Percentiles rank a stretch among this genome's conserved stretches.
Evolutionary conservation across 2,888 invertebrate species (phyloP).

Genomic region (Andrena fulva): DNA sequence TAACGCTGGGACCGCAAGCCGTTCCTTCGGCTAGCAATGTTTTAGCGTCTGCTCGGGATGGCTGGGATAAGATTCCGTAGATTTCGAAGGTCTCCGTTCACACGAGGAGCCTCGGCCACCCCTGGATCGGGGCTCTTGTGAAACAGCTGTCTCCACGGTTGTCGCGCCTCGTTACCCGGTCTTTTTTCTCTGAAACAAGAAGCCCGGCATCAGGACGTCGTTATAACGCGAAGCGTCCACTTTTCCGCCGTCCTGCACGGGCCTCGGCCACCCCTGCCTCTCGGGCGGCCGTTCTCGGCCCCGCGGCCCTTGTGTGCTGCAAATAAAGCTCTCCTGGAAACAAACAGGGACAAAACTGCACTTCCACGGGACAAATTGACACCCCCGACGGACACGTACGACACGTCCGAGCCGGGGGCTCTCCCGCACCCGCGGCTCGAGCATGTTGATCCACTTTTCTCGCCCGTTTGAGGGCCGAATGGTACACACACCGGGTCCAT

Average conservation of each 20-base stretch:
- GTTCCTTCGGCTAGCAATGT: background rate
- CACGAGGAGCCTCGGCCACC: slow-evolving; percentile 10
- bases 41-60: background rate
- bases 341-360: slow-evolving; percentile 77
- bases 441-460: slow-evolving; percentile 65
- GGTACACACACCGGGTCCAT: slow-evolving; percentile 3
- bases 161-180: slow-evolving; percentile 69
- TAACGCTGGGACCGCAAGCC: background rate
- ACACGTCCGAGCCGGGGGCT: slow-evolving; percentile 41
- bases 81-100: background rate
- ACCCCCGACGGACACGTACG: slow-evolving; percentile 70
- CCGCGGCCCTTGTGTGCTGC: slow-evolving; percentile 77
- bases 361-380: slow-evolving; percentile 78
- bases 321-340: slow-evolving; percentile 80
- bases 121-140: slow-evolving; percentile 57
- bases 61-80: background rate
- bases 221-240: slow-evolving; percentile 77
- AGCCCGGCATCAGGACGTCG: slow-evolving; percentile 80
- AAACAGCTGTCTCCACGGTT: slow-evolving; percentile 65
- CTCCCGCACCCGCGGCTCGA: slow-evolving; percentile 56
- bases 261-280: slow-evolving; percentile 32
- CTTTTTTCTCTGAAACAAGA: slow-evolving; percentile 81
- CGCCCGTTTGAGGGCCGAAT: slow-evolving; percentile 51
- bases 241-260: slow-evolving; percentile 63
- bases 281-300: slow-evolving; percentile 44